A percentile compares a stretch with the other conserved stretches of the same genome.
These are phyloP conservation scores for Nasua narica DNA, from an alignment of 2,797 vertebrate species.

Conservation along the genomic window DNA sequence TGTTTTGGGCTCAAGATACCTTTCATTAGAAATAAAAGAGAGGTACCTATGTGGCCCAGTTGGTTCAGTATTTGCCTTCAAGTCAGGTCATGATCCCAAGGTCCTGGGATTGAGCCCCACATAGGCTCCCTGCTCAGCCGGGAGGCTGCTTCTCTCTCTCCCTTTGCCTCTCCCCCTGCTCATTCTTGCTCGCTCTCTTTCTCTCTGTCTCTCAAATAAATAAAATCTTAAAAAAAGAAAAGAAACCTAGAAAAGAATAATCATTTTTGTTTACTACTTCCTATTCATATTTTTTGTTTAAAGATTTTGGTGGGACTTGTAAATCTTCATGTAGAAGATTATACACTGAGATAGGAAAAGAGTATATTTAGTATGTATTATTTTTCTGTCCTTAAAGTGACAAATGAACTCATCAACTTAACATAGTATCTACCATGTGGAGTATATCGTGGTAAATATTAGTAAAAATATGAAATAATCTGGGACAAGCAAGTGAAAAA, in stretches of 20 bases:
- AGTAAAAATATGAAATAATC: neutral
- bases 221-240: neutral
- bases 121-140: neutral
- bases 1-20: neutral
- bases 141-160: neutral
- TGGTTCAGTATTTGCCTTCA: neutral
- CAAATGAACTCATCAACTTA: neutral
- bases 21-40: neutral
- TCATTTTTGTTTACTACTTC: neutral
- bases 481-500: neutral
- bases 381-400: neutral
- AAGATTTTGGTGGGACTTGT: neutral
- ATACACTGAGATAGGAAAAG: neutral
- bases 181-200: neutral
- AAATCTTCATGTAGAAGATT: neutral
- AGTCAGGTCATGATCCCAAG: neutral
- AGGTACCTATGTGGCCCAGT: neutral
- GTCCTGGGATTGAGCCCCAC: neutral
- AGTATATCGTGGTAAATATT: neutral
- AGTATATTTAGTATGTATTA: neutral
- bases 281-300: neutral
- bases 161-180: neutral
- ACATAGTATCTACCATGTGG: neutral
- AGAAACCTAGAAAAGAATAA: neutral
- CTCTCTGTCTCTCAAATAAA: neutral